Evolutionary conservation across 1,140 invertebrate genomes (phyloP).

Genomic region (Parasteatoda tepidariorum): DNA sequence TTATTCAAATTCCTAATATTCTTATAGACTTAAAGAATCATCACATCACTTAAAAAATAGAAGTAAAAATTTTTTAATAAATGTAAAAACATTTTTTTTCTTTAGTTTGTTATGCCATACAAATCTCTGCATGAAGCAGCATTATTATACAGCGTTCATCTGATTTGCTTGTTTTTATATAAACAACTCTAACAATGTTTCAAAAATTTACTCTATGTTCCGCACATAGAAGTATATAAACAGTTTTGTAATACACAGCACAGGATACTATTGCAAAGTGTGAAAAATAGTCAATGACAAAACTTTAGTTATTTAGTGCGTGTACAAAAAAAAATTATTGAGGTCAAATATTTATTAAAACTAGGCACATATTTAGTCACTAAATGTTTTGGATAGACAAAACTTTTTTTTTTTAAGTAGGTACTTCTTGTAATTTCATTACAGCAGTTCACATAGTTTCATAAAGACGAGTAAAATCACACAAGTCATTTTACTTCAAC

Average conservation of each 20-base stretch:
- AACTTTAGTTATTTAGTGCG: constrained; percentile 42
- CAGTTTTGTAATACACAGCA: constrained; percentile 28
- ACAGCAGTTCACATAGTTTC: no score
- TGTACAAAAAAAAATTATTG: constrained; percentile 41
- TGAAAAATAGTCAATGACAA: constrained; percentile 49
- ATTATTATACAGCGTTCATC: constrained; percentile 48
- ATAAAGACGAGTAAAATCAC: no score
- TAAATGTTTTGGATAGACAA: no score
- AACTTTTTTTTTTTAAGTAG: no score
- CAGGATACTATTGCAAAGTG: constrained; percentile 22
- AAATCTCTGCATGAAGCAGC: constrained; percentile 56
- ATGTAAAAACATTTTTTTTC: constrained; percentile 60
- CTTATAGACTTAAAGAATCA: constrained; percentile 60
- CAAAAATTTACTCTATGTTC: constrained; percentile 32
- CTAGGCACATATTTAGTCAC: constrained; percentile 57
- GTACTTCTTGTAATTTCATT: no score
- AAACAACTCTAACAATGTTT: constrained; percentile 43
- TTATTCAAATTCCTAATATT: constrained; percentile 61
- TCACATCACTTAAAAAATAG: constrained; percentile 62
- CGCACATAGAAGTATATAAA: constrained; percentile 42
- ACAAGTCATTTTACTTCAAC: no score
- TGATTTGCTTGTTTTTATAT: constrained; percentile 42
- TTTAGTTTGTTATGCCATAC: constrained; percentile 58
- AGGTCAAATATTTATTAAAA: constrained; percentile 53
- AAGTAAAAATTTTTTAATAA: constrained; percentile 61